Conservation (phyloP, 2,797 vertebrate genomes). For the Enteromius unitaeniatus region DNA sequence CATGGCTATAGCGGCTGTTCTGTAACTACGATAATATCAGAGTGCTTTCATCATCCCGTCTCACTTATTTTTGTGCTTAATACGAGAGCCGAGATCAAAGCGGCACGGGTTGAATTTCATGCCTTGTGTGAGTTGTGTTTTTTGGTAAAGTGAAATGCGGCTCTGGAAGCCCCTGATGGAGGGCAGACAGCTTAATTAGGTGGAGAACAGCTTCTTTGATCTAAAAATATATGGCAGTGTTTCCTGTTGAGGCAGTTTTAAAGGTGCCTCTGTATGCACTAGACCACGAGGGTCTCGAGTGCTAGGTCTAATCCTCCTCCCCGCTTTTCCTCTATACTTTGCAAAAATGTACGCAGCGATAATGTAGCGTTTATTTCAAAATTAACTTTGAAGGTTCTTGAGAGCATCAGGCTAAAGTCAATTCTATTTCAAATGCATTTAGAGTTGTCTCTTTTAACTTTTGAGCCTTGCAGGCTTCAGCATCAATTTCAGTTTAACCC, state of each 20-base stretch:
- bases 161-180: constrained; percentile 64
- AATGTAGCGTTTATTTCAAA: not conserved
- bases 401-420: not conserved
- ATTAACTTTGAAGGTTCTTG: not conserved
- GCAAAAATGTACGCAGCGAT: not conserved
- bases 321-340: constrained; percentile 27
- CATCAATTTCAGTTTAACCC: not conserved
- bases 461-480: not conserved
- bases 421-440: not conserved
- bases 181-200: constrained; percentile 75
- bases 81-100: constrained; percentile 72
- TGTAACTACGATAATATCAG: constrained; percentile 30
- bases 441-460: not conserved
- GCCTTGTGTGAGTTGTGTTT: constrained; percentile 36
- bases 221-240: constrained; percentile 74
- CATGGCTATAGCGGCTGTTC: constrained; percentile 21
- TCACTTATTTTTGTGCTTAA: constrained; percentile 40
- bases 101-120: constrained; percentile 48
- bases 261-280: constrained; percentile 70
- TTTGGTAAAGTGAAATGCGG: constrained; percentile 42
- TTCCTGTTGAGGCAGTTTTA: constrained; percentile 71
- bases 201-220: constrained; percentile 73
- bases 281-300: constrained; percentile 53
- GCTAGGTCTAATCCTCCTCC: constrained; percentile 51
- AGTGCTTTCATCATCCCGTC: constrained; percentile 36